phyloP scores from a whole-genome alignment of 2,113 vertebrate genomes.

The Mobula hypostoma region DNA sequence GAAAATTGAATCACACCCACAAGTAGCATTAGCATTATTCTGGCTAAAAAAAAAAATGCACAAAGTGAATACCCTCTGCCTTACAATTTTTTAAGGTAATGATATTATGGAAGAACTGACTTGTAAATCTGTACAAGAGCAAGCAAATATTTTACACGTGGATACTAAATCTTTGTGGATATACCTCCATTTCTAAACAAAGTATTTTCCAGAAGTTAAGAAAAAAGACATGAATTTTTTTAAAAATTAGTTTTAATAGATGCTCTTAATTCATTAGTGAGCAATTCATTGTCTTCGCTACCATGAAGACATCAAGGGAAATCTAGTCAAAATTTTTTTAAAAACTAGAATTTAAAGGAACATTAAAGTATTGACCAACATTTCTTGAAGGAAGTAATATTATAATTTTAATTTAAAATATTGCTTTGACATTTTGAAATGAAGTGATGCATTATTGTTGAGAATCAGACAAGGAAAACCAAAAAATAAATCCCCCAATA shows the following conservation, averaged over 20 bases:
- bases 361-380: not conserved
- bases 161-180: not conserved
- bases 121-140: not conserved
- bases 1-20: not conserved
- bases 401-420: not conserved
- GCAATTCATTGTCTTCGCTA: not conserved
- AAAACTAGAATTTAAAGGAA: slow-evolving; percentile 45
- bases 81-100: not conserved
- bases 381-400: not conserved
- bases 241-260: not conserved
- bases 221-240: not conserved
- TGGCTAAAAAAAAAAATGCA: not conserved
- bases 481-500: not conserved
- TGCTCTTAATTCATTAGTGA: not conserved
- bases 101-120: not conserved
- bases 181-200: not conserved
- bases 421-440: not conserved
- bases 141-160: not conserved
- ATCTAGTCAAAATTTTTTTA: not conserved
- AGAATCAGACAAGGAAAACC: not conserved
- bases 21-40: not conserved
- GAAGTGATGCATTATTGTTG: not conserved
- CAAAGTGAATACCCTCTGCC: not conserved
- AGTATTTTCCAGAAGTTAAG: too few species aligned
- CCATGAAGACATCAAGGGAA: not conserved